phyloP scores from a whole-genome alignment of 2,113 vertebrate genomes.

The Psophia crepitans region DNA sequence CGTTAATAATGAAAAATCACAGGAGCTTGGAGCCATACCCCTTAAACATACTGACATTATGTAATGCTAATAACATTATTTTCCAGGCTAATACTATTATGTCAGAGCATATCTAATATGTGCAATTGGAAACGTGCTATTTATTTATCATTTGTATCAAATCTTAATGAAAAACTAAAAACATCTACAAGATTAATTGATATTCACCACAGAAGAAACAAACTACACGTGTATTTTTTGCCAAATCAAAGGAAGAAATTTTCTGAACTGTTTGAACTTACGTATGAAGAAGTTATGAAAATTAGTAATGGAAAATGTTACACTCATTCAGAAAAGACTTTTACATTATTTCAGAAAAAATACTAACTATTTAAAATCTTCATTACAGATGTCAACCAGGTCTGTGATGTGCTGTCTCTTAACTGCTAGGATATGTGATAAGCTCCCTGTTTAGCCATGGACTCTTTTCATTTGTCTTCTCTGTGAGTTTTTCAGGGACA shows the following conservation, averaged over 20 bases:
- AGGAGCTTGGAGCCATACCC: background rate
- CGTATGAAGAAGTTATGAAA: background rate
- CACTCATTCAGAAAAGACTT: background rate
- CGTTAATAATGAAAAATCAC: background rate
- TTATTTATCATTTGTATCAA: background rate
- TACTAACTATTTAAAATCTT: background rate
- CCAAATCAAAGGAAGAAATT: background rate
- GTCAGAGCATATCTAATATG: background rate
- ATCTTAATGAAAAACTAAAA: background rate
- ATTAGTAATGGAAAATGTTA: background rate
- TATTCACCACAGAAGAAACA: background rate
- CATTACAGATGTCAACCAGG: background rate
- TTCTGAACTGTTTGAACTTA: background rate
- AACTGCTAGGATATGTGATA: background rate
- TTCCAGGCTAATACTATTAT: conserved; percentile 1
- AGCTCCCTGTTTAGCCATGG: background rate
- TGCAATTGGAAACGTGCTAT: background rate
- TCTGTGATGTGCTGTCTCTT: background rate
- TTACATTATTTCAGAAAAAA: rapidly evolving
- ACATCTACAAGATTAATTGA: background rate
- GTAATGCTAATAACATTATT: background rate
- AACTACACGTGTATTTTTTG: background rate
- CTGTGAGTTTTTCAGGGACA: background rate
- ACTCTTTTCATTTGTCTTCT: background rate
- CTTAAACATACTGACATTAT: background rate